Base-by-base conservation (phyloP, 1,140 invertebrate species). In the Drosophila pachea region DNA sequence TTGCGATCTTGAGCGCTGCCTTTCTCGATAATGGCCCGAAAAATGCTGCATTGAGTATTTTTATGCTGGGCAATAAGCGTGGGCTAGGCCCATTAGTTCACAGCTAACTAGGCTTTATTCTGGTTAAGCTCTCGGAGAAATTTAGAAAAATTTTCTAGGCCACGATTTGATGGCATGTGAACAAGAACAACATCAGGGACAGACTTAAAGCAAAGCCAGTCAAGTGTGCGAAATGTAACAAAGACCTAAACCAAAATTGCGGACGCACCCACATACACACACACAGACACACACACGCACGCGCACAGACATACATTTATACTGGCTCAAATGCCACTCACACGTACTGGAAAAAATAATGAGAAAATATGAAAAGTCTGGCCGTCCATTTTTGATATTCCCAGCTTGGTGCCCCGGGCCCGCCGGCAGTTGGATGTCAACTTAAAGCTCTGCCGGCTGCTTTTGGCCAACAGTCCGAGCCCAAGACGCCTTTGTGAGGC, bases 151-250 rank as follows among this genome's bases (percentile, higher is more conserved):
- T 68, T 68, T 81, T 68, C 9, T 36, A 33, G 7, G n/a, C 4
- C 22, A 36, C 58, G 36, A 31, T 54, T 38, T 61, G 60, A 73
- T 29, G 58, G 75, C 68, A 75, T 65, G 65, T 79, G 60, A 70
- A 70, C 73, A 83, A 73, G 52, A 59, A 59, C 42, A 76, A 84
- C 59, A 35, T 1, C 22, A 1, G 55, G 61, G 32, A 61, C 38
- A 67, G 64, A 77, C 76, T 76, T 74, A 50, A 70, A 70, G 76
- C 68, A 54, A 70, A 65, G 76, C 81, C 84, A 86, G 81, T 86
- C 74, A 86, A 86, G 82, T 86, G 76, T 86, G 77, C 86, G 82
- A 86, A 86, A 81, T 81, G 76, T 86, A 86, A 86, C 81, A 86
- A 86, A 86, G 81, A 86, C 82, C 81, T 81, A 81, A 86, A 48